Conservation (phyloP, 2,113 vertebrate genomes). For the Neodon shergylaensis region DNA sequence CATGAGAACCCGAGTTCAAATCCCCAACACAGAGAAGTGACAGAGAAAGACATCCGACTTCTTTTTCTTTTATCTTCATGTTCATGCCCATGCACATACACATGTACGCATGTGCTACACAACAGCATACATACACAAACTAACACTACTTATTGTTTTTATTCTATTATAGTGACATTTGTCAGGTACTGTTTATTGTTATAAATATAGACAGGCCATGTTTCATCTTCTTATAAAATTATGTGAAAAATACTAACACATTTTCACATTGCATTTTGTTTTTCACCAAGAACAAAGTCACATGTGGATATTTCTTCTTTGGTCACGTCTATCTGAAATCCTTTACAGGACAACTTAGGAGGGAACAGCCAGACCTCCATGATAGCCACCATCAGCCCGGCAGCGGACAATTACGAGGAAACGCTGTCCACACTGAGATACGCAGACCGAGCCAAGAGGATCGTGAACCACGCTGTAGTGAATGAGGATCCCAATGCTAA, state of each 20-base stretch:
- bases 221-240: constrained; percentile 4
- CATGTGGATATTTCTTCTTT: fast-evolving
- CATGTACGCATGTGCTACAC: background rate
- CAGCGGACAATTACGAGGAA: constrained; percentile 99
- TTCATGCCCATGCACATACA: too few species aligned
- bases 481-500: constrained; percentile 98
- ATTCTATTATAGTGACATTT: background rate
- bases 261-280: background rate
- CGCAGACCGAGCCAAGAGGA: constrained; percentile 97
- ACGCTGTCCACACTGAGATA: constrained; percentile 97
- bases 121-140: background rate
- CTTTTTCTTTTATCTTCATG: background rate
- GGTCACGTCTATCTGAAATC: background rate
- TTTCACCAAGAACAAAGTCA: background rate
- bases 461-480: constrained; percentile 97
- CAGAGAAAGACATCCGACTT: too few species aligned
- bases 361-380: constrained; percentile 99
- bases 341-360: constrained; percentile 94
- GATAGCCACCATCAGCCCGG: constrained; percentile 98
- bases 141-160: background rate
- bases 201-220: background rate
- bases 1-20: background rate
- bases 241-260: background rate
- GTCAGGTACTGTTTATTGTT: background rate
- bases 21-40: background rate